These are phyloP conservation scores for Eupithecia inturbata DNA, from an alignment of 2,888 invertebrate genomes.

Conservation along the genomic window DNA sequence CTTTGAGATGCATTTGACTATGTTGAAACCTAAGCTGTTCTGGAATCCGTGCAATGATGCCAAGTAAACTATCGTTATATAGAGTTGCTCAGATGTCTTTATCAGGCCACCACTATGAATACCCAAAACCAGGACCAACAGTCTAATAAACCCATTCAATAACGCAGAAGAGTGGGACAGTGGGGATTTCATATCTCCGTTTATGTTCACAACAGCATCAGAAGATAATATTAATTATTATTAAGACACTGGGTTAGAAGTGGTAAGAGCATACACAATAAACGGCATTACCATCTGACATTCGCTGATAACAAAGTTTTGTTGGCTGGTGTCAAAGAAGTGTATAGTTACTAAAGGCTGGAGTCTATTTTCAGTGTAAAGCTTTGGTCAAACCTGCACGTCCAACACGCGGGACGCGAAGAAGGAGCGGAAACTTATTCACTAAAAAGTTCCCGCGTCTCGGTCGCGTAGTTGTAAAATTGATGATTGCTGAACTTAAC, in stretches of 20 bases:
- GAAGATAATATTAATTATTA: too few relatives aligned
- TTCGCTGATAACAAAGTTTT: not conserved
- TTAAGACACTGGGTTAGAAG: too few relatives aligned
- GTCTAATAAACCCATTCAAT: not conserved
- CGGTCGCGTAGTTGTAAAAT: not conserved
- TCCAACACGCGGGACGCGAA: too few relatives aligned
- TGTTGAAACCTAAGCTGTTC: not conserved
- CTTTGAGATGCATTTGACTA: not conserved
- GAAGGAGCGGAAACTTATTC: too few relatives aligned
- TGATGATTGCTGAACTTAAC: not conserved
- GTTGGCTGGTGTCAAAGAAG: not conserved
- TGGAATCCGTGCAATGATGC: not conserved
- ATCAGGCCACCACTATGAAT: not conserved
- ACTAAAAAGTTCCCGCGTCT: too few relatives aligned
- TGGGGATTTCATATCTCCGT: too few relatives aligned
- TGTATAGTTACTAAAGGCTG: not conserved
- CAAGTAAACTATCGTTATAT: not conserved
- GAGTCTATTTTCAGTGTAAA: not conserved
- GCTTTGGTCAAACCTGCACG: too few relatives aligned
- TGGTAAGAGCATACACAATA: not conserved
- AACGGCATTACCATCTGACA: not conserved
- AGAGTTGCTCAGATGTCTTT: not conserved
- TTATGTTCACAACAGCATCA: not conserved
- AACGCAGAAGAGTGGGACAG: not conserved
- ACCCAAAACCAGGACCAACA: not conserved